phyloP scores from a whole-genome alignment of 2,797 vertebrate genomes.

The Parotocinclus haroldoi region DNA sequence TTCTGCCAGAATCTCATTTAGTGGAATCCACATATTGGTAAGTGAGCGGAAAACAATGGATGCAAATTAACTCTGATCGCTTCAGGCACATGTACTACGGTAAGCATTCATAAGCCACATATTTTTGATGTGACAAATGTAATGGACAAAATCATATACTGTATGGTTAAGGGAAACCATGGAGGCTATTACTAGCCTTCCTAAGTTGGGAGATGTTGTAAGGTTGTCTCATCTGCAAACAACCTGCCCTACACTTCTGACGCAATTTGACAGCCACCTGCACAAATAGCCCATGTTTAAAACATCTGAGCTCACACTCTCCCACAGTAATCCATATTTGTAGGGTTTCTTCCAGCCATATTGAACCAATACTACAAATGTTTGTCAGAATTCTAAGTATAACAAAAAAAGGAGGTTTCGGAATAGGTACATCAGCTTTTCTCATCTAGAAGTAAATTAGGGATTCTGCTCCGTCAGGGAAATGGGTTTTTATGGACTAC shows the following conservation, averaged over 20 bases:
- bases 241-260: constrained; percentile 25
- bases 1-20: constrained; percentile 16
- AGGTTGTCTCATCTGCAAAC: constrained; percentile 41
- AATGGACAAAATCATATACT: constrained; percentile 6
- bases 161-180: constrained; percentile 18
- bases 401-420: not conserved
- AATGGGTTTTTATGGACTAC: no score
- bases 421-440: not conserved
- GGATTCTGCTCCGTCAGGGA: no score
- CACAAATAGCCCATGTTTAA: constrained; percentile 29
- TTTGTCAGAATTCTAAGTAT: not conserved
- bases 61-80: constrained; percentile 24
- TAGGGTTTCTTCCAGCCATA: not conserved
- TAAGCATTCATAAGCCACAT: constrained; percentile 17
- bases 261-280: constrained; percentile 31
- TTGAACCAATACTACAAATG: not conserved
- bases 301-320: constrained; percentile 16
- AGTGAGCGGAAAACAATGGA: constrained; percentile 5
- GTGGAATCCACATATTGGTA: not conserved
- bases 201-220: constrained; percentile 16
- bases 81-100: not conserved
- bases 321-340: constrained; percentile 6
- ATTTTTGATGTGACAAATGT: constrained; percentile 15
- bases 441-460: not conserved
- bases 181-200: constrained; percentile 21